These are phyloP conservation scores for Lycocorax pyrrhopterus DNA, from an alignment of 2,113 vertebrate genomes.

Conservation along the genomic window DNA sequence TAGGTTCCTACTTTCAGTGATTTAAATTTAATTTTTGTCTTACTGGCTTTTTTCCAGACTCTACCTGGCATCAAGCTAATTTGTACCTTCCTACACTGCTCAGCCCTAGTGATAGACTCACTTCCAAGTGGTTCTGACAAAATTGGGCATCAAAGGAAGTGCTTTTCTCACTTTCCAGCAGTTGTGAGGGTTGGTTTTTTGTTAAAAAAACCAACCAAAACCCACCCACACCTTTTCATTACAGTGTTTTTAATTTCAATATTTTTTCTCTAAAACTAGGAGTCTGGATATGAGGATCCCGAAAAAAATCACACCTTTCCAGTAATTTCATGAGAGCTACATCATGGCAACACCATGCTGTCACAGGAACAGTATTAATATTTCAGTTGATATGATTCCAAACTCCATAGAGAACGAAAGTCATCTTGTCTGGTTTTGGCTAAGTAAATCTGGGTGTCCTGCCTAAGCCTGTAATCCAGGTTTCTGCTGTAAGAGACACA, in stretches of 20 bases:
- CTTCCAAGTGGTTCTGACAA: not conserved
- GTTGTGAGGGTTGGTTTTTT: not conserved
- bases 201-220: not conserved
- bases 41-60: not conserved
- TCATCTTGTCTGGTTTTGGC: not conserved
- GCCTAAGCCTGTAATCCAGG: not conserved
- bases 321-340: not conserved
- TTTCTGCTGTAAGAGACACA: not conserved
- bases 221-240: not conserved
- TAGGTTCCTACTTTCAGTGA: not conserved
- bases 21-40: not conserved
- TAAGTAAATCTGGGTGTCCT: not conserved
- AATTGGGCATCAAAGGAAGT: not conserved
- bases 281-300: not conserved
- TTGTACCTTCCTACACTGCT: not conserved
- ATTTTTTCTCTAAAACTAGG: not conserved
- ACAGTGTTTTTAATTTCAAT: conserved; percentile 6
- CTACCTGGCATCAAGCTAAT: not conserved
- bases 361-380: not conserved
- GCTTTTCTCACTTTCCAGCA: conserved; percentile 34
- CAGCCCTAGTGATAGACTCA: not conserved
- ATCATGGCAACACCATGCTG: not conserved
- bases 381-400: not conserved
- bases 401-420: not conserved
- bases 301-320: not conserved